Evolutionary conservation across 2,797 vertebrate genomes (phyloP).

Genomic region (Hyperoplus immaculatus): DNA sequence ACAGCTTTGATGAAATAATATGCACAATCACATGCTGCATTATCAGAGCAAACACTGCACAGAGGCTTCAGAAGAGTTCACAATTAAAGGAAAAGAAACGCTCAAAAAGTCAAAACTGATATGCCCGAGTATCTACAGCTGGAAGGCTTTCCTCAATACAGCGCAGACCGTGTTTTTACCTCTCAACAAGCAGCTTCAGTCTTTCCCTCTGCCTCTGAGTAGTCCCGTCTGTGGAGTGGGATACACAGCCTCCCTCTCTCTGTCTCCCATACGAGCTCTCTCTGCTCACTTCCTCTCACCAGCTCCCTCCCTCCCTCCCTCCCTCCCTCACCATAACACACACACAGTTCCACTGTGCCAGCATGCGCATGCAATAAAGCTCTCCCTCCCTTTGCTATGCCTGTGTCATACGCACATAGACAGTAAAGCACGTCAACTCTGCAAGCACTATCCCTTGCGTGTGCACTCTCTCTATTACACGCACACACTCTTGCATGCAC

Average conservation of each 20-base stretch:
- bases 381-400: slow-evolving; percentile 51
- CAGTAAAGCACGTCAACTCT: slow-evolving; percentile 27
- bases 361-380: slow-evolving; percentile 61
- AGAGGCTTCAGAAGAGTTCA: slow-evolving; percentile 29
- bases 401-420: slow-evolving; percentile 40
- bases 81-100: slow-evolving; percentile 5
- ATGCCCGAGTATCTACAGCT: not conserved
- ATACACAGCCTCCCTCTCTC: slow-evolving; percentile 56
- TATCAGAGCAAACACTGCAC: slow-evolving; percentile 49
- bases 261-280: slow-evolving; percentile 49
- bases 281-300: slow-evolving; percentile 57
- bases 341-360: slow-evolving; percentile 51
- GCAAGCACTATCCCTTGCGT: slow-evolving; percentile 31
- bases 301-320: slow-evolving; percentile 59
- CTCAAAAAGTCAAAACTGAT: slow-evolving; percentile 1
- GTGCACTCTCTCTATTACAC: slow-evolving; percentile 21
- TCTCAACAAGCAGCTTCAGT: slow-evolving; percentile 77
- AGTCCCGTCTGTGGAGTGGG: slow-evolving; percentile 66
- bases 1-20: slow-evolving; percentile 57
- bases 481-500: slow-evolving; percentile 11
- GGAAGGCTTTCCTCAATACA: slow-evolving; percentile 39
- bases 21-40: slow-evolving; percentile 60
- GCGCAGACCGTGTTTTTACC: slow-evolving; percentile 72
- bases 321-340: slow-evolving; percentile 51
- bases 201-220: slow-evolving; percentile 70